These are phyloP conservation scores for Paramormyrops kingsleyae DNA, from an alignment of 2,113 vertebrate genomes.

Conservation along the genomic window DNA sequence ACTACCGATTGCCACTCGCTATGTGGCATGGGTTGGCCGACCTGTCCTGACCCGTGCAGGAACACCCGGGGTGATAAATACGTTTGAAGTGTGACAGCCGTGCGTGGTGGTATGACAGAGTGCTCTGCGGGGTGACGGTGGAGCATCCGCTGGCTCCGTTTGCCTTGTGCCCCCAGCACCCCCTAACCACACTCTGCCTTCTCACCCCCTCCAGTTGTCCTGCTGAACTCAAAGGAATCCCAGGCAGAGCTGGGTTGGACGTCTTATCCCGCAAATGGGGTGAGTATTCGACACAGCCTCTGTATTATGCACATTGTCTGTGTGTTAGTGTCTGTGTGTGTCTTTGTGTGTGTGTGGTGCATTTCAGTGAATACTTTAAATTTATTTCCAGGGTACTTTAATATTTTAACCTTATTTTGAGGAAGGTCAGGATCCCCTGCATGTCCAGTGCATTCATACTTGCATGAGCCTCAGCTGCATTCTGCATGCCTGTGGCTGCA, in stretches of 20 bases:
- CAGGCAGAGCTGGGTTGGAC: constrained; percentile 94
- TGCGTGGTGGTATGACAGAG: neutral
- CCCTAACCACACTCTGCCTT: neutral
- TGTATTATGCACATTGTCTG: neutral
- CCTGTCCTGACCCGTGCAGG: neutral
- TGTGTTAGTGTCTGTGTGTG: neutral
- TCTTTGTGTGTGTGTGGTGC: neutral
- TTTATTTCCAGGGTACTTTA: neutral
- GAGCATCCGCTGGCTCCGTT: neutral
- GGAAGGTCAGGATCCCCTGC: neutral
- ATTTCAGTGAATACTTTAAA: neutral
- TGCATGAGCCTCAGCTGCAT: neutral
- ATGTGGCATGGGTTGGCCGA: neutral
- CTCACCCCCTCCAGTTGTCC: constrained; percentile 64
- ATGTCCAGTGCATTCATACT: neutral
- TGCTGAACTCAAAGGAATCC: constrained; percentile 92
- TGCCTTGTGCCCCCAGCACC: neutral
- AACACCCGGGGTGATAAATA: neutral
- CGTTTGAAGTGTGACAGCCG: neutral
- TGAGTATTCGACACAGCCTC: constrained; percentile 47
- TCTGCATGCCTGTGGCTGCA: neutral
- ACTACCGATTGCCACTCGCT: neutral
- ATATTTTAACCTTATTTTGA: neutral
- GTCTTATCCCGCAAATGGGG: constrained; percentile 82
- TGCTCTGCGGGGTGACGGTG: neutral